Percentiles rank a stretch among this genome's conserved stretches.
These are phyloP conservation scores for Brachypterus glaber DNA, from an alignment of 2,888 invertebrate species.

Conservation along the genomic window DNA sequence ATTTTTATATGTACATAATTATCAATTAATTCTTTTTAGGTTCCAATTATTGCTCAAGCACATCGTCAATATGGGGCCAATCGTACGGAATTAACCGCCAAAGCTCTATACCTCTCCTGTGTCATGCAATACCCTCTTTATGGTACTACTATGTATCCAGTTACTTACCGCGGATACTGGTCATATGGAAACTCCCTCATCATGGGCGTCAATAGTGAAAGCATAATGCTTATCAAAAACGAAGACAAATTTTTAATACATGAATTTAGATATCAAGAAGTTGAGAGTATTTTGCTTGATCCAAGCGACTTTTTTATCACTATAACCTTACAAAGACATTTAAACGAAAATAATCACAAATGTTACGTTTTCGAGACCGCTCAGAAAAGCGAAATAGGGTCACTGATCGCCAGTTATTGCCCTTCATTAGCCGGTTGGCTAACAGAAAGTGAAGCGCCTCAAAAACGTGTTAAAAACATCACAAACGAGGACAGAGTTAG, in stretches of 20 bases:
- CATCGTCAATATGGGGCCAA: slow-evolving; percentile 89
- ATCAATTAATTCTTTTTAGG: slow-evolving; percentile 37
- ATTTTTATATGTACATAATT: slow-evolving; percentile 8
- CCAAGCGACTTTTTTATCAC: slow-evolving; percentile 89
- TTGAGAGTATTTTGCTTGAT: slow-evolving; percentile 84
- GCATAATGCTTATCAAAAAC: slow-evolving; percentile 81
- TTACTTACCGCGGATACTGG: slow-evolving; percentile 90
- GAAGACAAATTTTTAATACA: slow-evolving; percentile 87
- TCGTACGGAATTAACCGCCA: slow-evolving; percentile 81
- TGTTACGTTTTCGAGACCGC: slow-evolving; percentile 89
- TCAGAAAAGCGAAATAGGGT: slow-evolving; percentile 86
- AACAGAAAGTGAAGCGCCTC: slow-evolving; percentile 60
- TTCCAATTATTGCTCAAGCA: slow-evolving; percentile 77
- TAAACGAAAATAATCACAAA: slow-evolving; percentile 59
- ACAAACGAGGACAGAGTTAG: slow-evolving; percentile 83
- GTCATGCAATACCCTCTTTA: slow-evolving; percentile 91
- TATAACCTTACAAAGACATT: slow-evolving; percentile 67
- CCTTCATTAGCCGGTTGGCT: slow-evolving; percentile 76
- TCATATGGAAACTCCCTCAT: slow-evolving; percentile 69
- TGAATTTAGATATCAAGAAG: slow-evolving; percentile 82
- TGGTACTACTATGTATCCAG: slow-evolving; percentile 51
- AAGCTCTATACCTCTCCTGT: slow-evolving; percentile 86
- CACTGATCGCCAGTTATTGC: slow-evolving; percentile 84
- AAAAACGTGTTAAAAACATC: slow-evolving; percentile 53
- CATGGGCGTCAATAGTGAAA: slow-evolving; percentile 83